Percentiles rank a stretch among this genome's conserved stretches.
phyloP scores from a whole-genome alignment of 2,888 invertebrate species.

The Apotomis betuletana region DNA sequence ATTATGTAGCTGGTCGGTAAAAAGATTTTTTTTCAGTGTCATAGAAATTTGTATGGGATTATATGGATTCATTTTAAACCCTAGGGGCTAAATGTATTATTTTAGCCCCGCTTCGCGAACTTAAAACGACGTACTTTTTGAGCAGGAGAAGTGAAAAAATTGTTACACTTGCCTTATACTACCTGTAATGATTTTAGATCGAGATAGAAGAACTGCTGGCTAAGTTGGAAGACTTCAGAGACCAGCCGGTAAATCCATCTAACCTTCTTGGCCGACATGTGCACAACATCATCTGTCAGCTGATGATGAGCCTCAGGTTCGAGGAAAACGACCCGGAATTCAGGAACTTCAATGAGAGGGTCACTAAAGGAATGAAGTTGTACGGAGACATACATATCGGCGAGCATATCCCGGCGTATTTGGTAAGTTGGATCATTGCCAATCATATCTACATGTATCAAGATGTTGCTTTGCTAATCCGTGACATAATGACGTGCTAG shows the following conservation, averaged over 20 bases:
- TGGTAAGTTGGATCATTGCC: slow-evolving; percentile 47
- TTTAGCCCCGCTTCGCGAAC: too few relatives aligned
- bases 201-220: slow-evolving; percentile 87
- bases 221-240: slow-evolving; percentile 80
- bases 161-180: too few relatives aligned
- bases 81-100: too few relatives aligned
- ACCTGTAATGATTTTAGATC: slow-evolving; percentile 60
- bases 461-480: too few relatives aligned
- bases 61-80: too few relatives aligned
- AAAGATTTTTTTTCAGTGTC: too few relatives aligned
- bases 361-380: slow-evolving; percentile 90
- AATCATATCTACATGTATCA: too few relatives aligned
- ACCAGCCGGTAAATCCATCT: slow-evolving; percentile 85
- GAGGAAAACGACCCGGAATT: slow-evolving; percentile 87
- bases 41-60: too few relatives aligned
- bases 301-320: slow-evolving; percentile 91
- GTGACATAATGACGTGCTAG: too few relatives aligned
- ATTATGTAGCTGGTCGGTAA: too few relatives aligned
- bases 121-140: too few relatives aligned
- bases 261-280: slow-evolving; percentile 87
- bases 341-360: slow-evolving; percentile 86
- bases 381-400: slow-evolving; percentile 88
- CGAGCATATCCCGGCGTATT: slow-evolving; percentile 88
- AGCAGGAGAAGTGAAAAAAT: too few relatives aligned
- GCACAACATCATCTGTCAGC: slow-evolving; percentile 91